A percentile compares a stretch with the other conserved stretches of the same genome.
phyloP scores from a whole-genome alignment of 1,140 invertebrate genomes.

The Aphis craccivora region DNA sequence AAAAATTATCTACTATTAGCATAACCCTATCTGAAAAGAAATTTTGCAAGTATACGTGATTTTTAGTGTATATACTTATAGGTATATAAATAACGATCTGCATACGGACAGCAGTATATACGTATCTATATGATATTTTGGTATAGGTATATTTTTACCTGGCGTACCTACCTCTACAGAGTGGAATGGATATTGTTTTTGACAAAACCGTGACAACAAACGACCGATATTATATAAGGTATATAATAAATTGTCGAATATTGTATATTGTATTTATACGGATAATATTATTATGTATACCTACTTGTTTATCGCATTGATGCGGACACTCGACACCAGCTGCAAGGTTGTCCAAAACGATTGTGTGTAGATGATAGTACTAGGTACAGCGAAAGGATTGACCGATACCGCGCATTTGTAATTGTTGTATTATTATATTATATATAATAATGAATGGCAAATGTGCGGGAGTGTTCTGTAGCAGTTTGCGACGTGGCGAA shows the following conservation, averaged over 20 bases:
- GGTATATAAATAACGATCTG: background rate
- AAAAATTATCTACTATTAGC: background rate
- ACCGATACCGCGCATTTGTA: background rate
- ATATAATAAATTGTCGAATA: background rate
- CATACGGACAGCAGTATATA: background rate
- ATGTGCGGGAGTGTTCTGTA: background rate
- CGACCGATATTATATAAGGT: background rate
- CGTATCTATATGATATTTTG: background rate
- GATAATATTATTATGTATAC: slow-evolving; percentile 10
- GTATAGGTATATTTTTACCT: background rate
- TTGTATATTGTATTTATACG: background rate
- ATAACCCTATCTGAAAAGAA: background rate
- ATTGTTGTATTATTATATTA: background rate
- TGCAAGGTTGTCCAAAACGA: background rate
- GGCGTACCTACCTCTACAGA: background rate
- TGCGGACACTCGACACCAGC: background rate
- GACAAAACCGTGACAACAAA: background rate
- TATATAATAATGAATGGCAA: background rate
- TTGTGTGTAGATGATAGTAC: background rate
- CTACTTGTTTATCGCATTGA: background rate
- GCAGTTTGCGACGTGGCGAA: background rate
- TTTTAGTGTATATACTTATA: background rate
- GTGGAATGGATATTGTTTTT: background rate
- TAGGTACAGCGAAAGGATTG: slow-evolving; percentile 6
- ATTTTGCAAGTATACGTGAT: background rate